Evolutionary conservation across 2,888 invertebrate species (phyloP), one percentile per base, ranked within the genome.

Genomic region (Mimas tiliae): DNA sequence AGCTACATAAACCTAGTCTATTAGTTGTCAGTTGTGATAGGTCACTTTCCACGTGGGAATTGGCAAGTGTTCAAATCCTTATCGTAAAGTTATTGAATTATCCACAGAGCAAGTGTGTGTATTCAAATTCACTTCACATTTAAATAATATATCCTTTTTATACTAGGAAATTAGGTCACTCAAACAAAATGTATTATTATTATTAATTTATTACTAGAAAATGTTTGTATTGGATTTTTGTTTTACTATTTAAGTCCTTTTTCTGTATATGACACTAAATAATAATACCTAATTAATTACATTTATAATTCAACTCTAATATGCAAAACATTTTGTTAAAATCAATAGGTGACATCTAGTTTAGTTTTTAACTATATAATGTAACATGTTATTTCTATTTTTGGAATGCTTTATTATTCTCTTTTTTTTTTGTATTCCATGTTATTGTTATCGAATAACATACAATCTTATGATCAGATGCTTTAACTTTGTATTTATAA

Each of bases 51-150:
- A 19, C 58, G 16, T 58, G 58, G 42, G 58, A 58, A 58, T 58
- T 58, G 58, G 58, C 58, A 42, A 38, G 58, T 19, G 58, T 58
- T 58, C 58, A 58, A 58, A 58, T 58, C 38, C 19, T 58, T 58
- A 58, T 38, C 12, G 58, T 42, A 9, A 11, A 34, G 34, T 8
- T 53, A 38, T 38, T 55, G 55, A 34, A 55, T 34, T 55, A 42
- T 19, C 19, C 38, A 42, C 58, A 38, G 38, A 19, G 7, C 16
- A 19, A 33, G n/a, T 33, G 12, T 11, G 16, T 19, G 42, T 16
- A 8, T 27, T 19, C 11, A 16, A 19, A 58, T 16, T 42, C 58
- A 58, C 9, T 42, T 21, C 58, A 42, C 42, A 6, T 58, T 42
- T 19, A 38, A 38, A 42, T 34, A n/a, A 27, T 16, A n/a, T 34